Evolutionary conservation across 2,113 vertebrate genomes (phyloP).

Genomic region (Mustelus asterias): DNA sequence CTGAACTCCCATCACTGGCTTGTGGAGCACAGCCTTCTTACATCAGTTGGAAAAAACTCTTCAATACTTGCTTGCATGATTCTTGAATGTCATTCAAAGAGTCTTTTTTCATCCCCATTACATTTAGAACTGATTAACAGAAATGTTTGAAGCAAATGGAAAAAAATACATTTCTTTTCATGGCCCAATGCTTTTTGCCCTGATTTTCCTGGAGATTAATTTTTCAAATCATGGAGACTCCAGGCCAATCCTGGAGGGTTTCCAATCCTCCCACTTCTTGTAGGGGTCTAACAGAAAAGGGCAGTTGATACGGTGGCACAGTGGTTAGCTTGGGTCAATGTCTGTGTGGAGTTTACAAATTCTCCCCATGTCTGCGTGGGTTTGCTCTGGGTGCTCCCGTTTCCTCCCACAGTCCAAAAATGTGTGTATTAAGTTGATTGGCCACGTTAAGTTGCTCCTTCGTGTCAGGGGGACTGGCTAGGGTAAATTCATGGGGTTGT

Average conservation of each 20-base stretch:
- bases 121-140: neutral
- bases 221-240: neutral
- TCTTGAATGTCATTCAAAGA: neutral
- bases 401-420: too few relatives aligned
- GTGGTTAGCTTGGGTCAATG: too few relatives aligned
- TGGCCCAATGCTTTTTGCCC: neutral
- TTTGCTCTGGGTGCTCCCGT: too few relatives aligned
- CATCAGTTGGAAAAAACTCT: neutral
- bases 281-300: neutral
- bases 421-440: too few relatives aligned
- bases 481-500: too few relatives aligned
- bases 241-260: neutral
- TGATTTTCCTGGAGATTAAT: neutral
- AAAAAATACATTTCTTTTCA: neutral
- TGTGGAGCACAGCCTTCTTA: neutral
- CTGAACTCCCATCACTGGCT: neutral
- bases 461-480: too few relatives aligned
- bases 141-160: too few relatives aligned
- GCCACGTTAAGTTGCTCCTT: too few relatives aligned
- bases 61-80: neutral
- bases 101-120: neutral
- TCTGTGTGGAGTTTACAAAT: too few relatives aligned
- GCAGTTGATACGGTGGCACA: neutral
- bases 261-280: neutral
- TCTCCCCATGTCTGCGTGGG: too few relatives aligned